phyloP scores from a whole-genome alignment of 2,797 vertebrate species.

The Smutsia gigantea region DNA sequence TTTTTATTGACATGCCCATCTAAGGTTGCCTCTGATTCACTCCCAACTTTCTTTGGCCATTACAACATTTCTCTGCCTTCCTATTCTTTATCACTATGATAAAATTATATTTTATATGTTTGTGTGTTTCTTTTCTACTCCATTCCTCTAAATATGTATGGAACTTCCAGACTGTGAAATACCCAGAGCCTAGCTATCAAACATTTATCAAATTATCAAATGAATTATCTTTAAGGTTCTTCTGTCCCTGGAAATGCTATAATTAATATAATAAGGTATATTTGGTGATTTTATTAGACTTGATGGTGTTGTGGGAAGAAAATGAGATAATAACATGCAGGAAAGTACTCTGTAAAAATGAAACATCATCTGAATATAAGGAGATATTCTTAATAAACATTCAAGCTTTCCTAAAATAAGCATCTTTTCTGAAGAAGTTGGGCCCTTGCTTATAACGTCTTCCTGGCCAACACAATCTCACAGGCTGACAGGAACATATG shows the following conservation, averaged over 20 bases:
- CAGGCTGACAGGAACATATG: neutral
- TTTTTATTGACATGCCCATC: neutral
- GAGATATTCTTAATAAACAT: neutral
- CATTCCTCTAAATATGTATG: neutral
- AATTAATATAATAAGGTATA: neutral
- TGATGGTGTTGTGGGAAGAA: neutral
- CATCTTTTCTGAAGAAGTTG: neutral
- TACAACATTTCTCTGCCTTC: neutral
- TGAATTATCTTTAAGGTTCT: neutral
- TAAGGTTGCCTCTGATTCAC: neutral
- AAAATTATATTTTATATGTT: neutral
- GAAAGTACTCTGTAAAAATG: neutral
- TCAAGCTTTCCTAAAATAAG: neutral
- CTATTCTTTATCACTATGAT: neutral
- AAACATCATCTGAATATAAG: neutral
- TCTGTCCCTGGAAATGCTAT: neutral
- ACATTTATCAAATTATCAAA: neutral
- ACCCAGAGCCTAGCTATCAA: neutral
- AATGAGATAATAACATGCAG: neutral
- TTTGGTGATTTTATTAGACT: neutral
- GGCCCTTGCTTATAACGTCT: neutral
- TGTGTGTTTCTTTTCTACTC: neutral
- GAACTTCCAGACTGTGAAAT: neutral
- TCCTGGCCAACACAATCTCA: neutral
- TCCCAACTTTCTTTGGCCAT: neutral